These are phyloP conservation scores for Sinelater perroti DNA, from an alignment of 2,888 invertebrate species.

Conservation along the genomic window DNA sequence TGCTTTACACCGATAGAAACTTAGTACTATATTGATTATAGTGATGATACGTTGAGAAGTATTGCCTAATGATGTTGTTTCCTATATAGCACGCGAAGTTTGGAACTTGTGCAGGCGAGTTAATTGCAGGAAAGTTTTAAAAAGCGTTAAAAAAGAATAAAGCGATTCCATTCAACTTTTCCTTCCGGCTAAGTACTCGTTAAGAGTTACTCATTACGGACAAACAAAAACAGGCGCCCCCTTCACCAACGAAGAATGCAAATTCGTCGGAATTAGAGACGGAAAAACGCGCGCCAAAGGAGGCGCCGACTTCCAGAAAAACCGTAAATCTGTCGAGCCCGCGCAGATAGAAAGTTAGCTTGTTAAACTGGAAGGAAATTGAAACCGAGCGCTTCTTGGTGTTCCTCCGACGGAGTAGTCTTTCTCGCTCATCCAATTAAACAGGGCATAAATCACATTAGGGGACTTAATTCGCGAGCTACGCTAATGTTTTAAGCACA, in stretches of 20 bases:
- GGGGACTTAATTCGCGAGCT: slow-evolving; percentile 50
- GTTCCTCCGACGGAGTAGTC: slow-evolving; percentile 38
- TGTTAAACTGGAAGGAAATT: slow-evolving; percentile 29
- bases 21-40: no score
- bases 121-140: not conserved
- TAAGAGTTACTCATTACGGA: no score
- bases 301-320: slow-evolving; percentile 1
- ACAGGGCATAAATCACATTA: slow-evolving; percentile 54
- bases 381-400: slow-evolving; percentile 23
- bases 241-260: not conserved
- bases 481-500: slow-evolving; percentile 54
- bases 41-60: no score
- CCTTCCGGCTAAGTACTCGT: no score
- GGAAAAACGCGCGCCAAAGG: not conserved
- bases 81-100: no score
- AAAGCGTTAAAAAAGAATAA: not conserved
- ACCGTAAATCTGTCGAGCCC: slow-evolving; percentile 23
- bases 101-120: not conserved
- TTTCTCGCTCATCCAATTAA: slow-evolving; percentile 51
- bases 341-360: slow-evolving; percentile 29
- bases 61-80: no score
- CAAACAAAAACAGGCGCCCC: no score
- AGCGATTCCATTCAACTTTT: no score
- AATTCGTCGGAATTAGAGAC: not conserved
- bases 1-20: no score